Evolutionary conservation across 2,113 vertebrate species (phyloP), one percentile per base, ranked within the genome.

Genomic region (Lampris megalopsis): DNA sequence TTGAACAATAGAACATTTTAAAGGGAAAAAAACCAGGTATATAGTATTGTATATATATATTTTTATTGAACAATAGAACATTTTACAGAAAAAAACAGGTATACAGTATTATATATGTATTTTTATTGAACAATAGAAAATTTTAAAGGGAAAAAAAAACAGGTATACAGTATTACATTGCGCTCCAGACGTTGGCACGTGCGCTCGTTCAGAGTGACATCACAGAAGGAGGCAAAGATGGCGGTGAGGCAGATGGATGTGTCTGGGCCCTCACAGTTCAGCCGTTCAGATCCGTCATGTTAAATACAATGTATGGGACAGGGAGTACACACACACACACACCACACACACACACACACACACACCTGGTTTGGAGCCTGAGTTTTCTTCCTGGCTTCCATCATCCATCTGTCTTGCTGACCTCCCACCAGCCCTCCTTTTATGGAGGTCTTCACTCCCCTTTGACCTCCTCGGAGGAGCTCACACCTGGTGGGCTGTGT

Each of bases 321-420:
- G 0, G 64, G 54, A 56, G 41, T 45, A 79, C 76, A 49, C 80
- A 45, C 59, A 77, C 54, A 47, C 56, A 37, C 35, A 58, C 56
- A 58, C 67, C n/a, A 58, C 67, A 57, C 24, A 68, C 45, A 11
- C 59, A 38, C 38, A 52, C 6, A 5, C 2, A 76, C 35, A 65
- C 62, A 85, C 82, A 87, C 71, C 89, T 90, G 87, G 78, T 88
- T 75, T 58, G 59, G 63, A 47, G 60, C 9, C 66, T 6, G 9
- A 48, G 63, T 72, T 36, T 43, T 42, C 69, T 84, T 88, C 83
- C 84, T 90, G 69, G 57, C 54, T 77, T 68, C 71, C 67, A 49
- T 66, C 50, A 69, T 45, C 45, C 5, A 50, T 68, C 71, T 59
- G 56, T 77, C 45, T 63, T 5, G 35, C 10, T 60, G 63, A 36